Evolutionary conservation across 2,113 vertebrate genomes (phyloP).

Genomic region (Myotis lucifugus): DNA sequence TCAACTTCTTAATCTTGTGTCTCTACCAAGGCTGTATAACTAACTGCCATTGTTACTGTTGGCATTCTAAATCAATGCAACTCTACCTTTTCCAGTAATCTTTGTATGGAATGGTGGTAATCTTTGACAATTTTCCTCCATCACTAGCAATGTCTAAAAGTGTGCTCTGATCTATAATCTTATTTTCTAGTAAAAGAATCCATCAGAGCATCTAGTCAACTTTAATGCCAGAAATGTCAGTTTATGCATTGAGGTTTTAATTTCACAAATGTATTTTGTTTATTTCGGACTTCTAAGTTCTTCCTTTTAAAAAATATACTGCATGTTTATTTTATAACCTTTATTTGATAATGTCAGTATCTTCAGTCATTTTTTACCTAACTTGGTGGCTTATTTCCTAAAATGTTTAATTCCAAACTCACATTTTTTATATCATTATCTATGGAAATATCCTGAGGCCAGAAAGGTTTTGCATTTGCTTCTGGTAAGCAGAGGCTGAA

Average conservation of each 20-base stretch:
- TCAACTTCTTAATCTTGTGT: not conserved
- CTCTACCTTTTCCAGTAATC: not conserved
- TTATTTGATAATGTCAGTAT: not conserved
- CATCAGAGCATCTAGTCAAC: not conserved
- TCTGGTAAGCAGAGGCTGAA: too few relatives aligned
- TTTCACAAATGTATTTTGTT: slow-evolving; percentile 39
- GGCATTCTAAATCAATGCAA: not conserved
- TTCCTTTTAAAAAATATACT: not conserved
- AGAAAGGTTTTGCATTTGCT: too few relatives aligned
- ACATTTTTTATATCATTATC: too few relatives aligned
- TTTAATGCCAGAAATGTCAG: not conserved
- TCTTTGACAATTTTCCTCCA: not conserved
- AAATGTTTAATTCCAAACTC: too few relatives aligned
- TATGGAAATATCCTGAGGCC: too few relatives aligned
- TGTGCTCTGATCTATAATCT: not conserved
- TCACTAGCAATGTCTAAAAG: not conserved
- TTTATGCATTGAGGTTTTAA: slow-evolving; percentile 12
- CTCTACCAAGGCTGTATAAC: not conserved
- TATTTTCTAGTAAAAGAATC: not conserved
- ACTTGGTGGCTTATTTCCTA: too few relatives aligned
- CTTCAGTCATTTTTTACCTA: not conserved
- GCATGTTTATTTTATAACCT: not conserved
- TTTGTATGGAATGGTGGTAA: not conserved
- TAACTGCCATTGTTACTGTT: not conserved
- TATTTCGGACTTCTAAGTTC: not conserved